Percentiles rank a stretch among this genome's conserved stretches.
phyloP scores from a whole-genome alignment of 2,113 vertebrate genomes.

The Brachyhypopomus gauderio region DNA sequence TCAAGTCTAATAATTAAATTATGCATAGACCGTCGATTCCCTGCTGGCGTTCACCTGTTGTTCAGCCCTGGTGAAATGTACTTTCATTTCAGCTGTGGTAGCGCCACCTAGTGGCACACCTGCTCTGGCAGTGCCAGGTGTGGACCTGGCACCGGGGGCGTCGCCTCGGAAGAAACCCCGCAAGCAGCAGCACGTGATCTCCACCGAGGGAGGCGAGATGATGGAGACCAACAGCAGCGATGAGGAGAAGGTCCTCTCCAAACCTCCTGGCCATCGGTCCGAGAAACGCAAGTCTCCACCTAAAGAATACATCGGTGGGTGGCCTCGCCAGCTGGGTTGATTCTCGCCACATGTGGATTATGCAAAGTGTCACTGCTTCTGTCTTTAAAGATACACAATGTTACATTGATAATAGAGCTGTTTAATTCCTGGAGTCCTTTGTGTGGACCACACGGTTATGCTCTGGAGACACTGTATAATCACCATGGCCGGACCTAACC shows the following conservation, averaged over 20 bases:
- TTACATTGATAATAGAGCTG: too few relatives aligned
- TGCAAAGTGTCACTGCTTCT: neutral
- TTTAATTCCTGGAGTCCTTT: too few relatives aligned
- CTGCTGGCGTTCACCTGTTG: too few relatives aligned
- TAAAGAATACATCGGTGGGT: conserved; percentile 93
- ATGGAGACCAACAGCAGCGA: conserved; percentile 98
- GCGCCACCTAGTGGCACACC: conserved; percentile 30
- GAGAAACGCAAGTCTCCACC: conserved; percentile 94
- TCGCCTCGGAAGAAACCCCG: conserved; percentile 96
- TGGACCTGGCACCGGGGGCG: conserved; percentile 77
- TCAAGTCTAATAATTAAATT: neutral
- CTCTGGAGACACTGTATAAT: too few relatives aligned
- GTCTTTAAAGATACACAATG: too few relatives aligned
- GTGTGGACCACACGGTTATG: too few relatives aligned
- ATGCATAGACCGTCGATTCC: too few relatives aligned
- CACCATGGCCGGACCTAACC: neutral
- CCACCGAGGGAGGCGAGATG: conserved; percentile 97
- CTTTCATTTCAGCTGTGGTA: neutral
- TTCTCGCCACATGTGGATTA: neutral
- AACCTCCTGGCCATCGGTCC: conserved; percentile 83
- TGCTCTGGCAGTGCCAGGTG: conserved; percentile 21
- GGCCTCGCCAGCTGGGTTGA: neutral
- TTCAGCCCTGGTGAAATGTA: neutral
- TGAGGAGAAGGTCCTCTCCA: conserved; percentile 86
- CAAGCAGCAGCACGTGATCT: conserved; percentile 97